Conservation (phyloP, 2,113 vertebrate species). For the Alethe diademata region DNA sequence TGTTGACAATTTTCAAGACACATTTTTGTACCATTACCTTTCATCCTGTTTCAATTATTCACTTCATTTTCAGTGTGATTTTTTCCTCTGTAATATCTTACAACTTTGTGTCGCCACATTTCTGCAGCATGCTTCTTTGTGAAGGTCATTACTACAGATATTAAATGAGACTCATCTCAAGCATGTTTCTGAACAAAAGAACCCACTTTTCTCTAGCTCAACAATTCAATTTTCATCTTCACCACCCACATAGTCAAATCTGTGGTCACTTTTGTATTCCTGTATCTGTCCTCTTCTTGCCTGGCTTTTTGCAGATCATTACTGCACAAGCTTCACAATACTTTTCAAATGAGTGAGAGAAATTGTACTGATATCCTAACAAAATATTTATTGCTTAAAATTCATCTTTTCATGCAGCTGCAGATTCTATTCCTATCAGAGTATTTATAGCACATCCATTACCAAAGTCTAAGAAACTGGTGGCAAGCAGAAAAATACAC, state of each 20-base stretch:
- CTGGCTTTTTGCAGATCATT: not conserved
- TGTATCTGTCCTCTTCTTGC: not conserved
- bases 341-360: not conserved
- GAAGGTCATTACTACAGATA: not conserved
- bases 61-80: not conserved
- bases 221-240: not conserved
- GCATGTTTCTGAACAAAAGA: not conserved
- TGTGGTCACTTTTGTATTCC: not conserved
- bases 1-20: not conserved
- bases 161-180: not conserved
- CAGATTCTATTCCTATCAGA: not conserved
- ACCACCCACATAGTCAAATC: not conserved
- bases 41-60: not conserved
- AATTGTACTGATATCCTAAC: not conserved
- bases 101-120: not conserved
- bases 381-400: constrained; percentile 25
- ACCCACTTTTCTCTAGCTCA: not conserved
- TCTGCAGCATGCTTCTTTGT: not conserved
- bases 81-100: not conserved
- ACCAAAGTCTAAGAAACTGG: not conserved
- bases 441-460: not conserved
- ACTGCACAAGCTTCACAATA: not conserved
- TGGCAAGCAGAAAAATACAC: not conserved
- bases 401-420: not conserved
- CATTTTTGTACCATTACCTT: not conserved